Base-by-base conservation (phyloP, 2,888 invertebrate species). In the Idaea straminata region DNA sequence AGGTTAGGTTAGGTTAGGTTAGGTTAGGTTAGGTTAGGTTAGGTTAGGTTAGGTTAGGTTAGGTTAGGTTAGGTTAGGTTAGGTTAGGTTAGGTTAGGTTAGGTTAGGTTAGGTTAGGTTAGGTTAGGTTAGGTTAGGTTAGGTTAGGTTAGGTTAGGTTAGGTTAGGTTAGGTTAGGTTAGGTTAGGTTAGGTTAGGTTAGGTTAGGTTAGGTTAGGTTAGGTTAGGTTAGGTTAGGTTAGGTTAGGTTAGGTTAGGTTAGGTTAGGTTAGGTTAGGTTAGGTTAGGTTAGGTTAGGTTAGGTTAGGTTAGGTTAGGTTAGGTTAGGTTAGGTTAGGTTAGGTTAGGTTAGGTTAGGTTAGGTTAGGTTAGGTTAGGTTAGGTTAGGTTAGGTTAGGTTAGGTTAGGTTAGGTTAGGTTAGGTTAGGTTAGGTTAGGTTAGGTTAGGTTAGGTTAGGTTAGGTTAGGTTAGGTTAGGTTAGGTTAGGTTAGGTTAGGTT, bases 361-460 rank as follows among this genome's bases (percentile, higher is more conserved):
- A 68, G 70, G 70, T 70, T 70, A 65, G 71, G 71, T 67, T 70
- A 66, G 69, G 70, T 69, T 66, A 66, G 66, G 71, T 69, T 71
- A 68, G 68, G 69, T 68, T 72, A 66, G 72, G 72, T 72, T 72
- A 66, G 70, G 72, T 70, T 70, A 69, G 70, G n/a, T 72, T 72
- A 70, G 70, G 70, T 72, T 72, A 72, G 72, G 72, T 72, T 72
- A 71, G 72, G 72, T 72, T 71, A 70, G 72, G 72, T 72, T 70
- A 70, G 72, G 70, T 70, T 72, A 69, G 72, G 72, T 68, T 69
- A 67, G 68, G 69, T 67, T 69, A 71, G 71, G 69, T 69, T 69
- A 68, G 69, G 71, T 71, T 71, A 69, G 69, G 69, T n/a, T n/a
- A 67, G 67, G 71, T 67, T 70, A 70, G 69, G 66, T 69, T 69